Percentiles rank a stretch among this genome's conserved stretches.
Conservation (phyloP, 1,140 invertebrate genomes). For the Neomicropteryx cornuta region DNA sequence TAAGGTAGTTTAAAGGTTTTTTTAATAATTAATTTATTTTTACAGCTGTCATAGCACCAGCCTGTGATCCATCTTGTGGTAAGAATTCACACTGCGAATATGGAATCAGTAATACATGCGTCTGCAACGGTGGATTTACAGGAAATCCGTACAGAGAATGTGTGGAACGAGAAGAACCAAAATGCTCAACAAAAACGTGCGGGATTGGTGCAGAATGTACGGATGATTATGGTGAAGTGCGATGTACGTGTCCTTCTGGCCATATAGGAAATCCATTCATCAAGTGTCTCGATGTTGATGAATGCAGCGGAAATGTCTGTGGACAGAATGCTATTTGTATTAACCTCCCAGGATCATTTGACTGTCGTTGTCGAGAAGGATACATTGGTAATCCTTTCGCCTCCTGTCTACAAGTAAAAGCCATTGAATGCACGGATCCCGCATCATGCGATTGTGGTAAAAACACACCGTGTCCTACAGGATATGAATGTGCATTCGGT, state of each 20-base stretch:
- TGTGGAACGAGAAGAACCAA: constrained; percentile 51
- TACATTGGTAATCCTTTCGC: constrained; percentile 79
- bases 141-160: constrained; percentile 84
- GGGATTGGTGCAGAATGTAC: constrained; percentile 69
- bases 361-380: constrained; percentile 73
- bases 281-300: constrained; percentile 74
- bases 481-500: constrained; percentile 57
- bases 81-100: constrained; percentile 82
- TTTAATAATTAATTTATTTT: constrained; percentile 18
- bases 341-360: constrained; percentile 76
- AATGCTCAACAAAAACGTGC: constrained; percentile 64
- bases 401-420: constrained; percentile 56
- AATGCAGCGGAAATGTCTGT: constrained; percentile 72
- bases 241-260: constrained; percentile 72
- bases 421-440: constrained; percentile 56
- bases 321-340: constrained; percentile 79
- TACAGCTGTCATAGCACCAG: constrained; percentile 63
- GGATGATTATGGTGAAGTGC: constrained; percentile 57
- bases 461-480: constrained; percentile 59
- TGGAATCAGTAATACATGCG: constrained; percentile 61
- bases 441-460: constrained; percentile 55
- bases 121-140: constrained; percentile 69
- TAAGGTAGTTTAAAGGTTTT: constrained; percentile 6
- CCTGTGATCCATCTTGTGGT: constrained; percentile 69
- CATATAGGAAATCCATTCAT: constrained; percentile 80